Conservation (phyloP, 2,888 invertebrate genomes). For the Eupithecia exiguata region DNA sequence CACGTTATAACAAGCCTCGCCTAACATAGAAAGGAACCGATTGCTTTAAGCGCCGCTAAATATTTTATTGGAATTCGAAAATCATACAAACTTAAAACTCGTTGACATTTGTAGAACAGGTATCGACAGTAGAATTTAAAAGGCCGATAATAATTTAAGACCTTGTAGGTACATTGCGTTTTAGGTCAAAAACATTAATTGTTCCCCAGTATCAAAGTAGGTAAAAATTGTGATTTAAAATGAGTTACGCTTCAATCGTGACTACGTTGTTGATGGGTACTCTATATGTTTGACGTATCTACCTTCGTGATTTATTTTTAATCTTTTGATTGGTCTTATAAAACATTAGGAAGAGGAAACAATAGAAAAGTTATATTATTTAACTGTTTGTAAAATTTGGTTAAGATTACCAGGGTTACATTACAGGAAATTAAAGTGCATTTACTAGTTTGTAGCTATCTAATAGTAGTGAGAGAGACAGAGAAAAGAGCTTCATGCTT, state of each 20-base stretch:
- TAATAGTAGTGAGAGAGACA: background rate
- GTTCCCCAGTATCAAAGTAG: conserved; percentile 9
- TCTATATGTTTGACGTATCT: background rate
- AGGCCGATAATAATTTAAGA: conserved; percentile 18
- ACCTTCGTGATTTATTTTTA: background rate
- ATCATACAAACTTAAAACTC: conserved; percentile 20
- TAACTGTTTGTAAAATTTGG: background rate
- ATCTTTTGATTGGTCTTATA: background rate
- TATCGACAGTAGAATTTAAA: conserved; percentile 22
- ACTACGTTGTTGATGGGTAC: background rate
- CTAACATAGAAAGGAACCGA: background rate
- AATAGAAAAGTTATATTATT: background rate
- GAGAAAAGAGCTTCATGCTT: background rate
- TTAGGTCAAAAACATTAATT: conserved; percentile 13
- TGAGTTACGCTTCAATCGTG: conserved; percentile 3
- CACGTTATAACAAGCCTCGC: background rate
- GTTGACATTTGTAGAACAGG: conserved; percentile 32
- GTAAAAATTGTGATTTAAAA: conserved; percentile 2
- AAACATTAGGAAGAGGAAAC: background rate
- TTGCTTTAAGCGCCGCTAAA: background rate
- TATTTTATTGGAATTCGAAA: conserved; percentile 8
- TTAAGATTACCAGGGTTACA: background rate
- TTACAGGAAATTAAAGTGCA: background rate
- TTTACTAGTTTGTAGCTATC: background rate
- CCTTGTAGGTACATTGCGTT: conserved; percentile 11